Conservation (phyloP, 2,113 vertebrate genomes). For the Alouatta palliata region DNA sequence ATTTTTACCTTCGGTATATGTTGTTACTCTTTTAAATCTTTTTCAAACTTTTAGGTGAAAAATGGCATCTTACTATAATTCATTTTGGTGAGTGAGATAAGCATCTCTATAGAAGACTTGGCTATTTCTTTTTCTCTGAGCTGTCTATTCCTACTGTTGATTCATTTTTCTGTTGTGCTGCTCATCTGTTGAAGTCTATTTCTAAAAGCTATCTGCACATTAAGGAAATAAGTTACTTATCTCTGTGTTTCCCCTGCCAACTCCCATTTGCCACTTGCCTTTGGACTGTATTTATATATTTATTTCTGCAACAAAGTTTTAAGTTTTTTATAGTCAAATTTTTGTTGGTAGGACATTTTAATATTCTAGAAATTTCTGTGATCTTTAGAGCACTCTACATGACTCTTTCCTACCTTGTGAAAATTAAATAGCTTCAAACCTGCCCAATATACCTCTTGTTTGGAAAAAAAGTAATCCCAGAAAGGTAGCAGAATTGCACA, state of each 20-base stretch:
- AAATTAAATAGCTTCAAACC: not conserved
- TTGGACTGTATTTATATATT: not conserved
- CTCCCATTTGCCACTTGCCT: not conserved
- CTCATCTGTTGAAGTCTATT: not conserved
- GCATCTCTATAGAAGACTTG: not conserved
- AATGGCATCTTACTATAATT: not conserved
- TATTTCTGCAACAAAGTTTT: not conserved
- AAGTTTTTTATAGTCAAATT: not conserved
- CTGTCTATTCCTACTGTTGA: not conserved
- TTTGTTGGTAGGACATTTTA: not conserved
- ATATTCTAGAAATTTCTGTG: not conserved
- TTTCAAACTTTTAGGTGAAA: not conserved
- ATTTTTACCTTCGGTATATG: not conserved
- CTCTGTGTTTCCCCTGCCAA: not conserved
- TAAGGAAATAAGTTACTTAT: not conserved
- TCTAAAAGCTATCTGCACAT: not conserved
- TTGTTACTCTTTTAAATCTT: not conserved
- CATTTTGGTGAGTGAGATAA: not conserved
- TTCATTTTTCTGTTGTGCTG: not conserved
- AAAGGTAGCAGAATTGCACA: not conserved
- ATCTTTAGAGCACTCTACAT: not conserved
- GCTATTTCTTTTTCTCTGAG: not conserved
- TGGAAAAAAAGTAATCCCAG: not conserved
- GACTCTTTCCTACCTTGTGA: not conserved
- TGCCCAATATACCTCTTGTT: not conserved